Evolutionary conservation across 2,888 invertebrate species (phyloP), one percentile per base, ranked within the genome.

Genomic region (Leptarthrus brevirostris): DNA sequence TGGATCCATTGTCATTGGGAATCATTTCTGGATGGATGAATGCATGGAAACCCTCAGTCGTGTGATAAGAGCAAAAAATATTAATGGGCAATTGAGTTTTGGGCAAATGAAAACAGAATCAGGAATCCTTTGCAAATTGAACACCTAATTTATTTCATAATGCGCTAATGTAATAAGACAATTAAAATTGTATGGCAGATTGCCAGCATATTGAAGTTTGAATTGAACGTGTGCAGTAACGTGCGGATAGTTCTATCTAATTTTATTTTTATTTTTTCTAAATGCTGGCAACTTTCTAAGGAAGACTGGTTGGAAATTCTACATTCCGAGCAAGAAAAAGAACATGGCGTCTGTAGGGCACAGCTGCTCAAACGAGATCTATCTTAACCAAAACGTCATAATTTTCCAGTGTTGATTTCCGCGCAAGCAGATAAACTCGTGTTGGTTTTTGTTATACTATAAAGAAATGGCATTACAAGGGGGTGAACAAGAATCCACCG

Each of bases 41-140:
- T n/a, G n/a, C n/a, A n/a, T n/a, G n/a, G n/a, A n/a, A 40, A 40
- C 40, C 12, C 12, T 8, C 40, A 40, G n/a, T 12, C 6, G 12
- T 40, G 3, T 40, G 40, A 40, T 40, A 40, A 40, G 8, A 24
- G 24, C n/a, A 24, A n/a, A n/a, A 64, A 20, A 49, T 16, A 49
- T 64, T 64, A 64, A 64, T 64, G 64, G 24, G 44, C 64, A 12
- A 44, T 64, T 44, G n/a, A 40, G 22, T 44, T 44, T n/a, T 6
- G 44, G 44, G 44, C 22, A 64, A 64, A 64, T 64, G 8, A 44
- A 64, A 18, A 34, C 26, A 64, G 26, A 64, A 44, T 47, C 14
- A 44, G 64, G 64, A 64, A 64, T 64, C 16, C 44, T 64, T 34
- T 40, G 44, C 24, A 64, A 58, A 47, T 47, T 26, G 64, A 64